These are phyloP conservation scores for Laupala kohalensis DNA, from an alignment of 1,140 invertebrate genomes.

Conservation along the genomic window DNA sequence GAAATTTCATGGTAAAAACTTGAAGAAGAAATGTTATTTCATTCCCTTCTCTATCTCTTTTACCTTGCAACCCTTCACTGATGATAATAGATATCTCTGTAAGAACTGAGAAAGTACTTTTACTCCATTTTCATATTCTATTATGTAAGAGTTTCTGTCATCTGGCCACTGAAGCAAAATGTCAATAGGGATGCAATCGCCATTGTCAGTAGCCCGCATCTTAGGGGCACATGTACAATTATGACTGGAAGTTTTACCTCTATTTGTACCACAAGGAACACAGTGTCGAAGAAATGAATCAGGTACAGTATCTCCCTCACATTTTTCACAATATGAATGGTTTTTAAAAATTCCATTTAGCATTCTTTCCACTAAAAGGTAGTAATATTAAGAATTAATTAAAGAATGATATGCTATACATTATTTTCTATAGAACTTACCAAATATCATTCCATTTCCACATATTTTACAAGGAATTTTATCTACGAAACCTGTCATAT, in stretches of 20 bases:
- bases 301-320: slow-evolving; percentile 30
- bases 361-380: slow-evolving; percentile 29
- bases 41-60: slow-evolving; percentile 1
- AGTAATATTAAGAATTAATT: not conserved
- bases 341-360: slow-evolving; percentile 27
- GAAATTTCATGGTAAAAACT: slow-evolving; percentile 13
- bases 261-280: slow-evolving; percentile 27
- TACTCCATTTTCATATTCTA: slow-evolving; percentile 27
- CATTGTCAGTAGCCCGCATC: slow-evolving; percentile 22
- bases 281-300: slow-evolving; percentile 28
- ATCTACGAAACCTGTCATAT: too few relatives aligned
- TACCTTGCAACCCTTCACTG: slow-evolving; percentile 39
- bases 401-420: not conserved
- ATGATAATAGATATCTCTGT: slow-evolving; percentile 29
- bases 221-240: slow-evolving; percentile 22
- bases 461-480: slow-evolving; percentile 3
- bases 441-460: not conserved
- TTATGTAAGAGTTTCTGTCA: slow-evolving; percentile 24
- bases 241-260: slow-evolving; percentile 7
- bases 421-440: not conserved
- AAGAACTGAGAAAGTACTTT: slow-evolving; percentile 35
- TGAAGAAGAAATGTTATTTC: not conserved
- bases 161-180: slow-evolving; percentile 25
- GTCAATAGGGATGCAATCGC: slow-evolving; percentile 29
- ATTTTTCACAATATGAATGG: slow-evolving; percentile 30